phyloP scores from a whole-genome alignment of 2,888 invertebrate species.

The Laothoe populi region DNA sequence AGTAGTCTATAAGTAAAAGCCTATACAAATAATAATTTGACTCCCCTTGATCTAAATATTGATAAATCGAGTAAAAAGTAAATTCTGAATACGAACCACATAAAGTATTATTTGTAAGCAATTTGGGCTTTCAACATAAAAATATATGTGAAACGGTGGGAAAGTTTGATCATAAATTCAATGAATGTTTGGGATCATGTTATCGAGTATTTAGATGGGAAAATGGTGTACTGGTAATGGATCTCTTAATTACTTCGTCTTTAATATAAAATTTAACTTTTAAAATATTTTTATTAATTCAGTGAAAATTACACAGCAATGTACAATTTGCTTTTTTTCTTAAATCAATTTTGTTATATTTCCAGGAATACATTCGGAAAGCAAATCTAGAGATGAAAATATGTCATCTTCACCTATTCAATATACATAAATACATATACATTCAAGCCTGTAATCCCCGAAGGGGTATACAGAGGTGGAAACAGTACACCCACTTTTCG shows the following conservation, averaged over 20 bases:
- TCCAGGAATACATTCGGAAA: not conserved
- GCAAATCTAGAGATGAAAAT: constrained; percentile 14
- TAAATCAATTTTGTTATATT: constrained; percentile 37
- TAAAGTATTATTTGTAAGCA: not conserved
- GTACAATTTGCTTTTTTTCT: too few relatives aligned
- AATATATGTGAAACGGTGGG: not conserved
- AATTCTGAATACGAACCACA: not conserved
- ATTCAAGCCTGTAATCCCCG: not conserved
- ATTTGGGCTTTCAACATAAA: not conserved
- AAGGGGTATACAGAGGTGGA: too few relatives aligned
- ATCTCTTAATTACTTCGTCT: constrained; percentile 54
- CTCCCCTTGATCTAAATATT: too few relatives aligned
- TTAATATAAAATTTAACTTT: constrained; percentile 14
- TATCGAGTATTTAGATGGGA: constrained; percentile 64
- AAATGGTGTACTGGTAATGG: constrained; percentile 72
- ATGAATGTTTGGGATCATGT: constrained; percentile 67
- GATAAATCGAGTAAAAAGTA: too few relatives aligned
- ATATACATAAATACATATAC: not conserved
- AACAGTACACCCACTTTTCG: too few relatives aligned
- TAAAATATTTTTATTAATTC: too few relatives aligned
- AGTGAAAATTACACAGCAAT: too few relatives aligned
- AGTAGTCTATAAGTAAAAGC: too few relatives aligned
- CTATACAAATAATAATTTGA: too few relatives aligned
- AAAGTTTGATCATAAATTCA: constrained; percentile 64
- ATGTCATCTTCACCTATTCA: constrained; percentile 9